These are phyloP conservation scores for Cacatua alba DNA, from an alignment of 2,113 vertebrate genomes.

Conservation along the genomic window DNA sequence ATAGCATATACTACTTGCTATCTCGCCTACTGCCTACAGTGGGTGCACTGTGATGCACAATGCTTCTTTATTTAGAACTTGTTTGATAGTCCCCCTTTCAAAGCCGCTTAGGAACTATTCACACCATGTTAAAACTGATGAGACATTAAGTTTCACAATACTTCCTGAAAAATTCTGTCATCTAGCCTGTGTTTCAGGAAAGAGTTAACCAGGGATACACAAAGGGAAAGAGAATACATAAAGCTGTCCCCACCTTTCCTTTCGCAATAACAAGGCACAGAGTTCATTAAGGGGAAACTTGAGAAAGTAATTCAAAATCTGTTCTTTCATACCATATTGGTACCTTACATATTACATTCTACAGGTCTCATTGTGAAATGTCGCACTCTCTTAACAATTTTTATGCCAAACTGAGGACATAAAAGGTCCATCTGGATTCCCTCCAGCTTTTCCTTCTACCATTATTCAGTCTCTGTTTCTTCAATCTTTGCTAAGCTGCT, in stretches of 20 bases:
- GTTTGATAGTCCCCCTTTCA: neutral
- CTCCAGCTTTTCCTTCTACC: neutral
- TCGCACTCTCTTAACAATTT: neutral
- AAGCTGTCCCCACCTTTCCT: neutral
- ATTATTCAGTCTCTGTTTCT: slow-evolving; percentile 4
- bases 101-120: neutral
- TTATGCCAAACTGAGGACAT: neutral
- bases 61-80: neutral
- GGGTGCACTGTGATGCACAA: neutral
- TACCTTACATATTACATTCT: neutral
- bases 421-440: neutral
- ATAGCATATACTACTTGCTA: neutral
- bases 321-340: neutral
- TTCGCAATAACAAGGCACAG: slow-evolving; percentile 11
- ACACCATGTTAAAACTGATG: neutral
- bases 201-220: neutral
- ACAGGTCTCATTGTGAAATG: neutral
- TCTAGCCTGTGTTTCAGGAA: neutral
- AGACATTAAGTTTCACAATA: neutral
- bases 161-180: slow-evolving; percentile 6
- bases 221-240: neutral
- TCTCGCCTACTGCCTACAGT: neutral
- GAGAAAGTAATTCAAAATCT: neutral
- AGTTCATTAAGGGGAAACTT: neutral
- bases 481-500: neutral